Evolutionary conservation across 2,888 invertebrate species (phyloP).

Genomic region (Tenthredo livida): DNA sequence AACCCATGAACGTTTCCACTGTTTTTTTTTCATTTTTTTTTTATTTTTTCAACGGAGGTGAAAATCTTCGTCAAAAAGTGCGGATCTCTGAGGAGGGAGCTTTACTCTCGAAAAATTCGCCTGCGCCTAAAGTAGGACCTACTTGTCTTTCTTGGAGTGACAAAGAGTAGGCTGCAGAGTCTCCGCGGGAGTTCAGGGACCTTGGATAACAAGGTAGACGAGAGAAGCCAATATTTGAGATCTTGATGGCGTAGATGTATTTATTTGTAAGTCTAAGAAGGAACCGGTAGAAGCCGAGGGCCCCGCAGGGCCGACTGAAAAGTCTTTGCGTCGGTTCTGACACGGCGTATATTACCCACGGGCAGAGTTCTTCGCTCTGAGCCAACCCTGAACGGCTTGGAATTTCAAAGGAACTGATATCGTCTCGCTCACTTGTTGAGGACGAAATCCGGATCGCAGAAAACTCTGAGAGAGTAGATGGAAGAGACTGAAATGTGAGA

Average conservation of each 20-base stretch:
- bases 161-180: constrained; percentile 30
- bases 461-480: background rate
- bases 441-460: constrained; percentile 64
- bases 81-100: background rate
- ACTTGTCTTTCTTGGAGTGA: constrained; percentile 10
- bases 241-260: constrained; percentile 57
- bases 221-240: constrained; percentile 53
- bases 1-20: background rate
- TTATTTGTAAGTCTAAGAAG: constrained; percentile 58
- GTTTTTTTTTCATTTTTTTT: background rate
- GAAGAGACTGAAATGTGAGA: constrained; percentile 27
- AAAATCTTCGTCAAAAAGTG: background rate
- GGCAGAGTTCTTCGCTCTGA: constrained; percentile 22
- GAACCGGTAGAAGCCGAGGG: constrained; percentile 30
- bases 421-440: constrained; percentile 64
- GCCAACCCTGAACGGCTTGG: constrained; percentile 59
- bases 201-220: constrained; percentile 36
- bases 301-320: constrained; percentile 28
- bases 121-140: background rate
- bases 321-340: constrained; percentile 38
- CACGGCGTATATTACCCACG: constrained; percentile 49
- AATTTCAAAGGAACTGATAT: constrained; percentile 70
- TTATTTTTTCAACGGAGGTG: background rate
- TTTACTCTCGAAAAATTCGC: background rate
- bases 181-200: constrained; percentile 36